Evolutionary conservation across 2,797 vertebrate species (phyloP).

Genomic region (Gallinago nigripennis): DNA sequence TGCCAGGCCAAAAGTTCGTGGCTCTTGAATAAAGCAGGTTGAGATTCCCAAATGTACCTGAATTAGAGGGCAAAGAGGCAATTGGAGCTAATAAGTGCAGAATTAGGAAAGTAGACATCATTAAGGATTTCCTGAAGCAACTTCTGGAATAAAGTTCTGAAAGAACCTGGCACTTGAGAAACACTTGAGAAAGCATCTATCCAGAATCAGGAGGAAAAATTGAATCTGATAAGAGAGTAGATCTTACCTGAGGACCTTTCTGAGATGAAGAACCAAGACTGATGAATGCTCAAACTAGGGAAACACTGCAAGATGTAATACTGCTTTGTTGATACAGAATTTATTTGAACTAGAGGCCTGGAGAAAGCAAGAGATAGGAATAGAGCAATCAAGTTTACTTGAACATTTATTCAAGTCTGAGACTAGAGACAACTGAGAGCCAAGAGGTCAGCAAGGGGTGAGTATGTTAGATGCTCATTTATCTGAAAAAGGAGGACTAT

Average conservation of each 20-base stretch:
- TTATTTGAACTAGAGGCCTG: background rate
- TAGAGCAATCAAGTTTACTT: background rate
- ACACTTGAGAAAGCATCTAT: background rate
- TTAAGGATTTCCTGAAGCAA: slow-evolving; percentile 61
- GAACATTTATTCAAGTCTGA: background rate
- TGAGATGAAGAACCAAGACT: background rate
- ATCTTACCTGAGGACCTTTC: background rate
- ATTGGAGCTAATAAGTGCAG: background rate
- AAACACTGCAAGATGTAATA: background rate
- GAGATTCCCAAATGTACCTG: background rate
- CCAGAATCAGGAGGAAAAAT: background rate
- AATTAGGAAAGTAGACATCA: slow-evolving; percentile 46
- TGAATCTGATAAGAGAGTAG: background rate
- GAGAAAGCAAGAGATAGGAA: background rate
- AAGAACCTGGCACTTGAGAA: slow-evolving; percentile 11
- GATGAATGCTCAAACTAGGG: background rate
- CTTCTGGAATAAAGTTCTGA: slow-evolving; percentile 20
- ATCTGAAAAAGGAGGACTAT: background rate
- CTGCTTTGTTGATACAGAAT: background rate
- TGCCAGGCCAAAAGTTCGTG: background rate
- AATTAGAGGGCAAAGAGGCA: background rate
- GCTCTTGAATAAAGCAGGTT: background rate
- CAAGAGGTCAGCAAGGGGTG: background rate
- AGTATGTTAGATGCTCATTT: background rate
- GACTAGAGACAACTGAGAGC: background rate